Percentiles rank a stretch among this genome's conserved stretches.
Evolutionary conservation across 2,113 vertebrate species (phyloP).

Genomic region (Tichodroma muraria): DNA sequence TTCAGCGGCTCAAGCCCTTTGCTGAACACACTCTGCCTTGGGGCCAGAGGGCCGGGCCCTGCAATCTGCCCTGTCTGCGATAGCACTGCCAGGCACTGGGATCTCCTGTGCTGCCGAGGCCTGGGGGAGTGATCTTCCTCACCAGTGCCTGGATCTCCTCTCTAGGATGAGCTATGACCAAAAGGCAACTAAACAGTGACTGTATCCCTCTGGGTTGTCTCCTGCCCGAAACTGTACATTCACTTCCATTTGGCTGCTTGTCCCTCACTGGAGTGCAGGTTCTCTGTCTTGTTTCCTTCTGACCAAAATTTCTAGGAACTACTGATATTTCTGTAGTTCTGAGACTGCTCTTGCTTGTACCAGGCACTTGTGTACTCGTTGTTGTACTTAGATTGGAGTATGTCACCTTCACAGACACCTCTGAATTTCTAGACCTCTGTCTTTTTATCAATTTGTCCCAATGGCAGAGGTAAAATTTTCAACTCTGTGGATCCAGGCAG

Average conservation of each 20-base stretch:
- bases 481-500: neutral
- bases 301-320: neutral
- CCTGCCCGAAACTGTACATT: neutral
- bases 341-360: neutral
- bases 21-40: neutral
- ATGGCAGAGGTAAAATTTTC: neutral
- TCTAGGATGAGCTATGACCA: neutral
- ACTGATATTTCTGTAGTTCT: neutral
- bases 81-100: neutral
- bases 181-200: neutral
- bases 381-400: neutral
- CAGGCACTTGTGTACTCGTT: too few relatives aligned
- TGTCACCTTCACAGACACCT: neutral
- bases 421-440: neutral
- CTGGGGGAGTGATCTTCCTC: neutral
- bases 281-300: neutral
- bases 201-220: neutral
- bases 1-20: neutral
- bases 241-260: neutral
- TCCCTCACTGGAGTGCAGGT: neutral
- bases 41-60: neutral
- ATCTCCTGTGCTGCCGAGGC: neutral
- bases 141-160: neutral
- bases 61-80: neutral
- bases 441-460: neutral